These are phyloP conservation scores for Drosophila mayaguana DNA, from an alignment of 2,888 invertebrate genomes.

Conservation along the genomic window DNA sequence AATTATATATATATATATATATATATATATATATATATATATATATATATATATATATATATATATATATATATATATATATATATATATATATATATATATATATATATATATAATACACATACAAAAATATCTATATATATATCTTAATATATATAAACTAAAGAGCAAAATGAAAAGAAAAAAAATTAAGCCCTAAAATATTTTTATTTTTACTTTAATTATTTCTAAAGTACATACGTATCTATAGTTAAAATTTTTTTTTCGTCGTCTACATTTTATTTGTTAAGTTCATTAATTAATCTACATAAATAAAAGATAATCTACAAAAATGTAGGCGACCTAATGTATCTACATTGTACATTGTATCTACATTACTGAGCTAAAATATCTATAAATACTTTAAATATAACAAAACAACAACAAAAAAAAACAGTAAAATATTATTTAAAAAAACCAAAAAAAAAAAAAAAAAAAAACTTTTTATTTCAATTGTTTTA, in stretches of 20 bases:
- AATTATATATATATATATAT: slow-evolving; percentile 8
- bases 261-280: slow-evolving; percentile 71
- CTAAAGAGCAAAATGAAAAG: neutral
- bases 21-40: slow-evolving; percentile 17
- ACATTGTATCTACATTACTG: slow-evolving; percentile 75
- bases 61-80: neutral
- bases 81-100: slow-evolving; percentile 11
- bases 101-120: slow-evolving; percentile 26
- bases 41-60: neutral
- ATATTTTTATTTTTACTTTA: slow-evolving; percentile 56
- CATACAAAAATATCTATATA: no score
- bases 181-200: slow-evolving; percentile 16
- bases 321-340: slow-evolving; percentile 31
- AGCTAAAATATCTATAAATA: slow-evolving; percentile 71
- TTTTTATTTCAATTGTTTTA: slow-evolving; percentile 27
- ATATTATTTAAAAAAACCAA: slow-evolving; percentile 69
- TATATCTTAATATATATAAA: slow-evolving; percentile 4
- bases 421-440: slow-evolving; percentile 73
- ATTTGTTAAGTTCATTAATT: slow-evolving; percentile 76
- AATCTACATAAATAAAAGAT: slow-evolving; percentile 46
- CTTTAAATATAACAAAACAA: slow-evolving; percentile 72
- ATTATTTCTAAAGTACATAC: slow-evolving; percentile 63
- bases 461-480: slow-evolving; percentile 46
- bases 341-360: slow-evolving; percentile 67
- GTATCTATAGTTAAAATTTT: slow-evolving; percentile 58